These are phyloP conservation scores for Ruditapes philippinarum DNA, from an alignment of 1,140 invertebrate genomes.

Conservation along the genomic window DNA sequence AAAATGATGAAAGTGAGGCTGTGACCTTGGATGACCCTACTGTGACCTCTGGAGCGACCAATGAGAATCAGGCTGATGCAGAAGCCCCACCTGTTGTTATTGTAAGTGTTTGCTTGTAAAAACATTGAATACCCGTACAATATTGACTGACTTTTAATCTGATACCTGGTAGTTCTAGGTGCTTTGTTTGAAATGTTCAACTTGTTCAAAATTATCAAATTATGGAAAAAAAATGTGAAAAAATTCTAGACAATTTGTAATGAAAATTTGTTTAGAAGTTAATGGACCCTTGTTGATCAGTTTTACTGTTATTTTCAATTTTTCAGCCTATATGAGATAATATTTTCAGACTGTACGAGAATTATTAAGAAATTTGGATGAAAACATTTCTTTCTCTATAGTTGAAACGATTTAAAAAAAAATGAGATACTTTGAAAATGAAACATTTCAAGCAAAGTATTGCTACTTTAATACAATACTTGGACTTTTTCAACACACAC, in stretches of 20 bases:
- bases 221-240: no score
- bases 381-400: no score
- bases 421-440: no score
- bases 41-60: constrained; percentile 66
- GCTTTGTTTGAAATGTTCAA: constrained; percentile 40
- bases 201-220: no score
- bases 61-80: constrained; percentile 56
- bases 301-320: no score
- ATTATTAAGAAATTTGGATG: no score
- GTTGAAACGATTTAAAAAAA: no score
- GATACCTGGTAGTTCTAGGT: not conserved
- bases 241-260: no score
- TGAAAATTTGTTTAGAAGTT: no score
- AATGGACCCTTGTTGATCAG: no score
- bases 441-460: constrained; percentile 1
- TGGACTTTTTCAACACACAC: not conserved
- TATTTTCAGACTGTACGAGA: no score
- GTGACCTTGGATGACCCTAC: constrained; percentile 27
- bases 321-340: no score
- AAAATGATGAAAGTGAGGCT: constrained; percentile 40
- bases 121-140: constrained; percentile 18
- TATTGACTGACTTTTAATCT: constrained; percentile 27
- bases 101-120: constrained; percentile 62
- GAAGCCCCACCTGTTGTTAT: constrained; percentile 55
- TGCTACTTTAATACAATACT: not conserved